phyloP scores from a whole-genome alignment of 1,140 invertebrate genomes.

The Apis laboriosa region DNA sequence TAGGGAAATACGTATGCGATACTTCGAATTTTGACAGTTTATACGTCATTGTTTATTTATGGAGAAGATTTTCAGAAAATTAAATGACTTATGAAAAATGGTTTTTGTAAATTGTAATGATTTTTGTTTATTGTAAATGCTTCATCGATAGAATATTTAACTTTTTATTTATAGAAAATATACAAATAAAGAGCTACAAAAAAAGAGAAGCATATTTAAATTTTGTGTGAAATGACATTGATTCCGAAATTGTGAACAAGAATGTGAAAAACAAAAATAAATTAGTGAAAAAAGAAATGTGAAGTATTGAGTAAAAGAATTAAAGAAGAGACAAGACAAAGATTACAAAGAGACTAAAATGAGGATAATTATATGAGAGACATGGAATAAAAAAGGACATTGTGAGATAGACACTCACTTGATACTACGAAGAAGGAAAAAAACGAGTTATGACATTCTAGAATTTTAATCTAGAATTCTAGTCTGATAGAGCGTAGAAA shows the following conservation, averaged over 20 bases:
- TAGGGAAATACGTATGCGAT: too few species aligned
- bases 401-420: not conserved
- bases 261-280: not conserved
- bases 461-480: not conserved
- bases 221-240: not conserved
- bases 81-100: not conserved
- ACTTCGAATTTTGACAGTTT: too few species aligned
- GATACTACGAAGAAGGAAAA: not conserved
- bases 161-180: not conserved
- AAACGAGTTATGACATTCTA: not conserved
- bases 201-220: slow-evolving; percentile 18
- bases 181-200: not conserved
- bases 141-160: not conserved
- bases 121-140: too few species aligned
- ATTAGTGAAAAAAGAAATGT: too few species aligned
- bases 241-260: not conserved
- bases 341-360: not conserved
- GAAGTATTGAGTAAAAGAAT: not conserved
- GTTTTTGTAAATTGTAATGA: too few species aligned
- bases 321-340: slow-evolving; percentile 11
- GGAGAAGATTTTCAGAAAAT: not conserved
- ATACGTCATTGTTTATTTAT: too few species aligned
- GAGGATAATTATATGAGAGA: not conserved
- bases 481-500: not conserved
- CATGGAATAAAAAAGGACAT: slow-evolving; percentile 14